Evolutionary conservation across 1,140 invertebrate species (phyloP).

Genomic region (Brachionus angularis): DNA sequence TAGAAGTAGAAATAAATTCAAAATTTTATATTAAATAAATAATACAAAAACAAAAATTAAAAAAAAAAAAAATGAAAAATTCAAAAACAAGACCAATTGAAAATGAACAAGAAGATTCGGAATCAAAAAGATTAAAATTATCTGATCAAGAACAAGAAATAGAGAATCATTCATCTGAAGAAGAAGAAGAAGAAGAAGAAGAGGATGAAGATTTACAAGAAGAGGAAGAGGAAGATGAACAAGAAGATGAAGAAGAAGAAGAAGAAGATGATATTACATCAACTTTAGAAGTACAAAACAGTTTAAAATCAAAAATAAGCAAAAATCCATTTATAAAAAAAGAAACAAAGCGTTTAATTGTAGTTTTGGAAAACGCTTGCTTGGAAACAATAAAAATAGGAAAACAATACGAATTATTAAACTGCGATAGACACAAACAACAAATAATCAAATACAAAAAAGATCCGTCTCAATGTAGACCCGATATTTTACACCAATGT

Average conservation of each 20-base stretch:
- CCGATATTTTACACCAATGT: slow-evolving; percentile 89
- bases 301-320: slow-evolving; percentile 11
- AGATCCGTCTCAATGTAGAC: slow-evolving; percentile 76
- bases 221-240: too few species aligned
- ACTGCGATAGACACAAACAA: slow-evolving; percentile 82
- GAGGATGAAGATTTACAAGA: too few species aligned
- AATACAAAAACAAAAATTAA: too few species aligned
- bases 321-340: slow-evolving; percentile 32
- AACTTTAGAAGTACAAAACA: slow-evolving; percentile 19
- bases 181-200: too few species aligned
- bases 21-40: too few species aligned
- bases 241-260: not conserved
- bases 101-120: too few species aligned
- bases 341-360: slow-evolving; percentile 74
- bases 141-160: too few species aligned
- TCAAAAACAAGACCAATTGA: too few species aligned
- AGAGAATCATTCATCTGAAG: too few species aligned
- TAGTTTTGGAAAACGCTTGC: slow-evolving; percentile 87
- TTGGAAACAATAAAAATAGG: slow-evolving; percentile 91
- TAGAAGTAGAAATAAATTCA: too few species aligned
- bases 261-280: slow-evolving; percentile 22
- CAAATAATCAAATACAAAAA: slow-evolving; percentile 79
- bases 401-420: slow-evolving; percentile 80
- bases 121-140: too few species aligned
- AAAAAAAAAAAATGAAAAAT: too few species aligned